Evolutionary conservation across 2,113 vertebrate species (phyloP).

Genomic region (Lepisosteus osseus): DNA sequence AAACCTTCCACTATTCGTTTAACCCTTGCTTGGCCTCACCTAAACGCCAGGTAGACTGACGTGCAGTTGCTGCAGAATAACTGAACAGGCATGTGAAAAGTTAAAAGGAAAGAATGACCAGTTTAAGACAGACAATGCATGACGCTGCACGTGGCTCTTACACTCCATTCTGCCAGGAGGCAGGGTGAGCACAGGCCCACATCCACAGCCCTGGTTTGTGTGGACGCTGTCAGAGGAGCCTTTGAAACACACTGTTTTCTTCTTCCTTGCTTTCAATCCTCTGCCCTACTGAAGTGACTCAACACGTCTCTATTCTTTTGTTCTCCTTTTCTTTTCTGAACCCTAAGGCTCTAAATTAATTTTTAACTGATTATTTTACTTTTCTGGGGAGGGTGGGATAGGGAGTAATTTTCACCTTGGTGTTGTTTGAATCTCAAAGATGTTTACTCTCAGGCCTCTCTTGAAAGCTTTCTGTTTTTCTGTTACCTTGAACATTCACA

Average conservation of each 20-base stretch:
- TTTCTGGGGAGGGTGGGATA: neutral
- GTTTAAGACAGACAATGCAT: too few species aligned
- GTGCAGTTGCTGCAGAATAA: too few species aligned
- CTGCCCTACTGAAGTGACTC: neutral
- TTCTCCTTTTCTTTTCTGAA: too few species aligned
- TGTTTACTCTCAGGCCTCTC: neutral
- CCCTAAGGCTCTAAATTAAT: neutral
- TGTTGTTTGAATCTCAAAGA: neutral
- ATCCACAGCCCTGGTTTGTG: too few species aligned
- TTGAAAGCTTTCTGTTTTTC: neutral
- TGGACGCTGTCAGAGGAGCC: neutral
- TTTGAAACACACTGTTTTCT: neutral
- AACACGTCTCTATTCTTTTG: neutral
- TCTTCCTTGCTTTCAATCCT: neutral
- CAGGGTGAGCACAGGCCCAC: too few species aligned
- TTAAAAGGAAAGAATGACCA: too few species aligned
- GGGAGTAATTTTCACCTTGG: too few species aligned
- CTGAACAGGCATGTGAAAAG: too few species aligned
- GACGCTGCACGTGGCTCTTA: too few species aligned
- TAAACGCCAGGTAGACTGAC: neutral
- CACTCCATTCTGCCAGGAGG: too few species aligned
- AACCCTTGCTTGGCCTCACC: neutral
- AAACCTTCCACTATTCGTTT: neutral
- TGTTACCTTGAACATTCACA: too few species aligned
- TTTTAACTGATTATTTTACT: constrained; percentile 10